Conservation (phyloP, 2,797 vertebrate genomes). For the Astyanax mexicanus region DNA sequence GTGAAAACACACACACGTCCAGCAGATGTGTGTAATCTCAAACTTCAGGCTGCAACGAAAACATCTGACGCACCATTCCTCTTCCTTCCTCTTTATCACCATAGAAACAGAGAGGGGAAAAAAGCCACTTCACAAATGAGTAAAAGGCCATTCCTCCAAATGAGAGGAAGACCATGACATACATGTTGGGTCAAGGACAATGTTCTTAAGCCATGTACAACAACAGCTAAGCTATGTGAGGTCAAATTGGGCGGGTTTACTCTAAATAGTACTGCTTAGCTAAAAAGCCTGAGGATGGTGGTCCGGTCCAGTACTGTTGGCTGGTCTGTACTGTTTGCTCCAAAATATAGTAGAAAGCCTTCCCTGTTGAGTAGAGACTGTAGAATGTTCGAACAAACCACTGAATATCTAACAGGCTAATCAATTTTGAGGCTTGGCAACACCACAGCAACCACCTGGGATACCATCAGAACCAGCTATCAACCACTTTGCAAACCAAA, state of each 20-base stretch:
- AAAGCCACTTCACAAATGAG: background rate
- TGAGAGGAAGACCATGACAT: background rate
- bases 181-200: background rate
- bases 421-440: too few relatives aligned
- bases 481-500: too few relatives aligned
- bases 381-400: too few relatives aligned
- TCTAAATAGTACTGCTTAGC: too few relatives aligned
- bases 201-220: background rate
- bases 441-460: too few relatives aligned
- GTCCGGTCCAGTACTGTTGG: background rate
- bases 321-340: too few relatives aligned
- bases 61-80: slow-evolving; percentile 52
- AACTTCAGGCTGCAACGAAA: slow-evolving; percentile 42
- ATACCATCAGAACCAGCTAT: too few relatives aligned
- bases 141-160: background rate
- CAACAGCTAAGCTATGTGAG: background rate
- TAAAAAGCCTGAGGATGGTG: background rate
- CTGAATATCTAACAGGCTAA: too few relatives aligned
- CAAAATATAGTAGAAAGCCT: too few relatives aligned
- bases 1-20: background rate
- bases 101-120: slow-evolving; percentile 32
- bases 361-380: too few relatives aligned
- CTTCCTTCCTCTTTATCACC: slow-evolving; percentile 59
- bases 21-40: slow-evolving; percentile 44
- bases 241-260: background rate